These are phyloP conservation scores for Mungos mungo DNA, from an alignment of 2,113 vertebrate genomes.

Conservation along the genomic window DNA sequence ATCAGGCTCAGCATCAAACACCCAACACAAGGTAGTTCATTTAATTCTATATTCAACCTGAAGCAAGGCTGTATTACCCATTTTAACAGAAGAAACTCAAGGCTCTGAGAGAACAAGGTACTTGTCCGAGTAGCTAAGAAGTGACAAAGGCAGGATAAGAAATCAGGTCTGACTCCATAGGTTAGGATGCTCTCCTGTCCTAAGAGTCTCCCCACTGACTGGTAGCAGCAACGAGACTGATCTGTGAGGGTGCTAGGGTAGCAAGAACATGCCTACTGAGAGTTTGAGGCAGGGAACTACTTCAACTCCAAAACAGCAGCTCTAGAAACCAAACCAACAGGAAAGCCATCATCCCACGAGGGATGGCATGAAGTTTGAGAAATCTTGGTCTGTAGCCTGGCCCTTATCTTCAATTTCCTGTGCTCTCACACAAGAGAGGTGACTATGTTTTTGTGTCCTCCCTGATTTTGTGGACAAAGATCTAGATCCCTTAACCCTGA, in stretches of 20 bases:
- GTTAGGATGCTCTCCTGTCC: not conserved
- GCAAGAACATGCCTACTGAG: not conserved
- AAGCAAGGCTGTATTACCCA: not conserved
- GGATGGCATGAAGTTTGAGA: not conserved
- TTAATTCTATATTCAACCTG: not conserved
- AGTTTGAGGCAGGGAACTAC: not conserved
- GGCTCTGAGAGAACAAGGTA: not conserved
- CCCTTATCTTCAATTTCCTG: not conserved
- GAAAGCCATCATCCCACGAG: not conserved
- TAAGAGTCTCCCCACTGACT: not conserved
- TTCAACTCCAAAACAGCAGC: not conserved
- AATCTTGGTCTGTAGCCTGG: not conserved
- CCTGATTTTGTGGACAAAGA: slow-evolving; percentile 3
- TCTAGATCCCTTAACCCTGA: not conserved
- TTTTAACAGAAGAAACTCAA: slow-evolving; percentile 36
- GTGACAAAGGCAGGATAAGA: slow-evolving; percentile 15
- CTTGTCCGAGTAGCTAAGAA: not conserved
- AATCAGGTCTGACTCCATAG: not conserved
- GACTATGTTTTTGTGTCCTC: not conserved
- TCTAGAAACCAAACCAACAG: not conserved
- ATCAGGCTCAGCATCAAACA: not conserved
- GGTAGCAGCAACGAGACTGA: not conserved
- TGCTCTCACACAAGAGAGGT: not conserved
- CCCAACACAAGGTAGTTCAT: not conserved
- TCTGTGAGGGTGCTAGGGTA: not conserved